Percentiles rank a stretch among this genome's conserved stretches.
phyloP scores from a whole-genome alignment of 2,888 invertebrate species.

The Adelognathus sp. region DNA sequence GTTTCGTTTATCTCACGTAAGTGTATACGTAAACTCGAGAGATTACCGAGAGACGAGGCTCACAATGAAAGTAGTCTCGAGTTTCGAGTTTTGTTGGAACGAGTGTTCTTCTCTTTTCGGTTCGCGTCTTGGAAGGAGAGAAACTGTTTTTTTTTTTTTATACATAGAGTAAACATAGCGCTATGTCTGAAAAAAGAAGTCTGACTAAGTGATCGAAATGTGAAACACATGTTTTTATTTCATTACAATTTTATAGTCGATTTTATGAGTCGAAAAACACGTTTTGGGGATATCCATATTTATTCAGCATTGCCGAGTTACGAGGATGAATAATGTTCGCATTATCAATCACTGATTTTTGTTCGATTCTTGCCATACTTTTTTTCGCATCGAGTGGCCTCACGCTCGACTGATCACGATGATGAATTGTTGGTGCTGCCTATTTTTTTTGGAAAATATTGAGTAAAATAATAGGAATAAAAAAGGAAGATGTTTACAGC shows the following conservation, averaged over 20 bases:
- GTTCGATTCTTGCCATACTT: no score
- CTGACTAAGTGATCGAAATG: background rate
- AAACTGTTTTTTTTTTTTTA: background rate
- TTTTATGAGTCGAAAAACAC: background rate
- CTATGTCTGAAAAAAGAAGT: background rate
- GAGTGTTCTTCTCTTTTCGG: background rate
- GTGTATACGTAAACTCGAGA: constrained; percentile 39
- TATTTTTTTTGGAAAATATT: no score
- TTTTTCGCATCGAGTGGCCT: no score
- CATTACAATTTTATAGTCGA: background rate
- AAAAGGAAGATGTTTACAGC: no score
- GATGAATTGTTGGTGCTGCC: no score
- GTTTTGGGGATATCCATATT: background rate
- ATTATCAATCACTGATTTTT: no score
- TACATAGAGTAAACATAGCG: background rate
- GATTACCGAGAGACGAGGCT: constrained; percentile 21
- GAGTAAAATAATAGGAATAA: no score
- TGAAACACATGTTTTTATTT: background rate
- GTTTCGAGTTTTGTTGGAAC: constrained; percentile 18
- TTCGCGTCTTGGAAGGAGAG: constrained; percentile 5
- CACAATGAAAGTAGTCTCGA: constrained; percentile 30
- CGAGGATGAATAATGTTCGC: no score
- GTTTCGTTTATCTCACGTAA: constrained; percentile 69
- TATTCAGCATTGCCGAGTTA: no score
- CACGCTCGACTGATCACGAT: no score